Evolutionary conservation across 2,113 vertebrate genomes (phyloP).

Genomic region (Phaetusa simplex): DNA sequence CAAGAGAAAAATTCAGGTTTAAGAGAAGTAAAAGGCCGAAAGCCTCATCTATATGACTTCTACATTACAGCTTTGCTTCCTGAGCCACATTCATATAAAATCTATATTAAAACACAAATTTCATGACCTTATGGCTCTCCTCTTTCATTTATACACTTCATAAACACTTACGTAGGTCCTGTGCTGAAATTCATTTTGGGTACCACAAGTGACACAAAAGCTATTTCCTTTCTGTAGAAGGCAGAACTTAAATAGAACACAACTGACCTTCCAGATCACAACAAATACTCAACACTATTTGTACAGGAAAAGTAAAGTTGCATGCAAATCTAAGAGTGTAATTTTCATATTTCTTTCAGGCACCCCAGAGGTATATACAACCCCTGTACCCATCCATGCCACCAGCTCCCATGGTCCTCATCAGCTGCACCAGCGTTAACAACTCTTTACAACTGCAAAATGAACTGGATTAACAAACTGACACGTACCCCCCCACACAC

Average conservation of each 20-base stretch:
- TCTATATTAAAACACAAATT: constrained; percentile 28
- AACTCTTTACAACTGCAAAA: neutral
- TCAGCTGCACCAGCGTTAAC: neutral
- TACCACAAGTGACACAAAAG: neutral
- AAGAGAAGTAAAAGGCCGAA: constrained; percentile 2
- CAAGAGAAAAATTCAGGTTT: neutral
- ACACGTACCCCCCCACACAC: rapidly evolving
- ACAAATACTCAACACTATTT: neutral
- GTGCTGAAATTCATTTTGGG: neutral
- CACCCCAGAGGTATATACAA: neutral
- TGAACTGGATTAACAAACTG: neutral
- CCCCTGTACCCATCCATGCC: neutral
- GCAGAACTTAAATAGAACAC: neutral
- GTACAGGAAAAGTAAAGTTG: neutral
- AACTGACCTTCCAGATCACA: constrained; percentile 2
- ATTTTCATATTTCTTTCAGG: neutral
- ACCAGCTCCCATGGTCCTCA: neutral
- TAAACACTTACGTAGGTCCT: neutral
- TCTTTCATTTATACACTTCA: constrained; percentile 6
- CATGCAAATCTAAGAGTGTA: neutral
- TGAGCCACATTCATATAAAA: neutral
- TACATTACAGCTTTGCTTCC: neutral
- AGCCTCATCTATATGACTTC: neutral
- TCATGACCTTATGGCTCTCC: neutral
- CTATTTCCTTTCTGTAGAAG: neutral